Base-by-base conservation (phyloP, 2,797 vertebrate species). In the Sorex maritimensis region DNA sequence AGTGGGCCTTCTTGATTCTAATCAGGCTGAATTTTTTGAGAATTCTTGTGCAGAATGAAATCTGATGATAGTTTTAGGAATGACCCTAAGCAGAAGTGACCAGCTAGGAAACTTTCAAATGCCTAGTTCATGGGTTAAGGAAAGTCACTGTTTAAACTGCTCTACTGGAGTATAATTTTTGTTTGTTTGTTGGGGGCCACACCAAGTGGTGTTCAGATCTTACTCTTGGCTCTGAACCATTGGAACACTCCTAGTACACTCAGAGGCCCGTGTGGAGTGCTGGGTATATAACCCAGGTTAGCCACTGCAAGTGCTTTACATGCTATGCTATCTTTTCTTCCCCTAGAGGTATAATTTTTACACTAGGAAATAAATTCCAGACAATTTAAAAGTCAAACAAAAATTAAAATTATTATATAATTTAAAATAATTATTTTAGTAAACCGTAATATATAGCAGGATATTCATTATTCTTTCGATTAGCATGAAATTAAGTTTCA, bases 321-420 rank as follows among this genome's bases (percentile, higher is more conserved):
- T 44, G 7, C 41, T 44, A 44, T 44, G 7, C 41, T 44, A 44
- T 44, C 41, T 44, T 44, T 44, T 44, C 41, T 44, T 5, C 41
- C 41, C 41, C 41, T 44, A 44, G 5, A 44, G 41, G 41, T 44
- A 44, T 44, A 44, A 44, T 44, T 44, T 44, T 44, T 44, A 44
- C 7, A 4, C 1, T 23, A 46, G 2, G 5, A 74, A 81, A 58
- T 14, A 81, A 81, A 72, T 89, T 71, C 14, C 34, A 30, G 34
- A 71, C 46, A 84, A 75, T 58, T 77, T 58, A 19, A 49, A 81
- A 88, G 75, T 81, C 15, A 88, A 58, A 73, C 6, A 15, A 81
- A 81, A 87, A 38, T 77, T 23, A 85, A 34, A 91, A 85, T 88
- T 15, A 6, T 14, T 81, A 81, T 68, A 34, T 49, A 73, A 71